A percentile compares a stretch with the other conserved stretches of the same genome.
These are phyloP conservation scores for Proterorhinus semilunaris DNA, from an alignment of 2,113 vertebrate genomes.

Conservation along the genomic window DNA sequence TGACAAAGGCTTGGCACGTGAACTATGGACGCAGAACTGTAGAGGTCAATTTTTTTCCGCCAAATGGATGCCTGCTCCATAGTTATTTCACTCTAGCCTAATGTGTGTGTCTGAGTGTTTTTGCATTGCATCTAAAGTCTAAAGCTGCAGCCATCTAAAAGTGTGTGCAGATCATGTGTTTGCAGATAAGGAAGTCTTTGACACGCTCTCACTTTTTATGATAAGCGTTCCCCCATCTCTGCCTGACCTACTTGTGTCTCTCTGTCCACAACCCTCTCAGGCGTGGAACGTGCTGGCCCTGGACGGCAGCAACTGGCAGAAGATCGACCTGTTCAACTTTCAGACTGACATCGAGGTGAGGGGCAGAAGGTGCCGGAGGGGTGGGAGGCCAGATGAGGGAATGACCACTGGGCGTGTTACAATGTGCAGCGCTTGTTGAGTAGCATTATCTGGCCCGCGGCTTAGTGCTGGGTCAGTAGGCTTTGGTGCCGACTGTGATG, in stretches of 20 bases:
- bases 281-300: slow-evolving; percentile 94
- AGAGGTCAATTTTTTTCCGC: slow-evolving; percentile 14
- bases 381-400: neutral
- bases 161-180: neutral
- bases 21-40: slow-evolving; percentile 27
- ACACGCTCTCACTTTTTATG: neutral
- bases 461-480: slow-evolving; percentile 68
- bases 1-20: slow-evolving; percentile 15
- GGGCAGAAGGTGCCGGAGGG: neutral
- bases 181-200: neutral
- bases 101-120: neutral
- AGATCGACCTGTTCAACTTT: slow-evolving; percentile 96
- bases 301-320: slow-evolving; percentile 97
- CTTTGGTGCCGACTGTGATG: slow-evolving; percentile 62
- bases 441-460: slow-evolving; percentile 51
- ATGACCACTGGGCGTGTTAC: neutral
- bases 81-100: neutral
- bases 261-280: slow-evolving; percentile 66
- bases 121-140: neutral
- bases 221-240: slow-evolving; percentile 15
- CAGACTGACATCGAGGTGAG: slow-evolving; percentile 96
- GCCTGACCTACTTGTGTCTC: slow-evolving; percentile 45
- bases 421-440: slow-evolving; percentile 41
- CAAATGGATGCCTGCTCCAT: neutral
- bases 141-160: neutral